Percentiles rank a stretch among this genome's conserved stretches.
Evolutionary conservation across 2,797 vertebrate genomes (phyloP).

Genomic region (Todus mexicanus): DNA sequence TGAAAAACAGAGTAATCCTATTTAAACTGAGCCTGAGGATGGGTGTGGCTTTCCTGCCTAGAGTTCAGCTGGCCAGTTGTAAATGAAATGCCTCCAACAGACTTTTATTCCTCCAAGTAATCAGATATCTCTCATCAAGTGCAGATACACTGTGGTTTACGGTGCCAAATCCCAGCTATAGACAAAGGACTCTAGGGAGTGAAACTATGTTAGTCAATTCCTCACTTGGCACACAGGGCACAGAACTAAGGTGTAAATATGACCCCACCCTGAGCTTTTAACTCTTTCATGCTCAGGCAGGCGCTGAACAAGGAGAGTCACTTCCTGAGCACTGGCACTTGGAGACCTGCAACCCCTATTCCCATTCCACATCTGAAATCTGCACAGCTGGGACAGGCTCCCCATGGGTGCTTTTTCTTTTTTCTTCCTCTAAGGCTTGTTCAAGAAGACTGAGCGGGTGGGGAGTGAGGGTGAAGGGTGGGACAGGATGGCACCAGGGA

Average conservation of each 20-base stretch:
- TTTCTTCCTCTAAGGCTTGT: not conserved
- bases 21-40: not conserved
- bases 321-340: not conserved
- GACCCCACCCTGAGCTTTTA: not conserved
- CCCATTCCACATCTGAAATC: not conserved
- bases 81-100: not conserved
- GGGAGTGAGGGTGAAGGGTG: too few species aligned
- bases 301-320: rapidly evolving
- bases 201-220: not conserved
- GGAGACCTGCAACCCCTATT: not conserved
- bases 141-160: not conserved
- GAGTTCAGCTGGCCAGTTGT: not conserved
- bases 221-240: rapidly evolving
- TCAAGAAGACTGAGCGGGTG: not conserved
- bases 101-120: not conserved
- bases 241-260: rapidly evolving
- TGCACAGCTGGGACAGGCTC: not conserved
- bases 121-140: not conserved
- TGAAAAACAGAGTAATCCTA: not conserved
- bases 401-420: not conserved
- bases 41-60: not conserved
- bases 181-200: not conserved
- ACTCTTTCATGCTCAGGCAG: not conserved
- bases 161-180: not conserved
- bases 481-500: not conserved